Conservation (phyloP, 2,113 vertebrate species). For the Syngnathus floridae region DNA sequence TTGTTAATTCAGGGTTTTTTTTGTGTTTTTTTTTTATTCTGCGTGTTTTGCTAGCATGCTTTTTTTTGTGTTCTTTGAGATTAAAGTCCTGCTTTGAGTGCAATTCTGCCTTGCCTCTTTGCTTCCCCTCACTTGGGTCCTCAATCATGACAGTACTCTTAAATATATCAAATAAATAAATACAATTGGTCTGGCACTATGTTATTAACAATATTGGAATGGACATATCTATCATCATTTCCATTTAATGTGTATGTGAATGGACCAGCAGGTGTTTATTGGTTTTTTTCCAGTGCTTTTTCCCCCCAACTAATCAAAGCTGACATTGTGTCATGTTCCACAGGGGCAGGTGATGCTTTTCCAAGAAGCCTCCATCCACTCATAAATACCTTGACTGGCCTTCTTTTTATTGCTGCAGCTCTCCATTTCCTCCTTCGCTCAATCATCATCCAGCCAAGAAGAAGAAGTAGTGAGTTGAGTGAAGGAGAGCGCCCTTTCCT, state of each 20-base stretch:
- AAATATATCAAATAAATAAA: too few species aligned
- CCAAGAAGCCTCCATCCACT: slow-evolving; percentile 25
- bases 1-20: too few species aligned
- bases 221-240: not conserved
- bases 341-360: slow-evolving; percentile 23
- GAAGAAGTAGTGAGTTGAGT: slow-evolving; percentile 34
- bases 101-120: too few species aligned
- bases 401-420: slow-evolving; percentile 47
- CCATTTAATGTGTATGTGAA: not conserved
- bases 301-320: not conserved
- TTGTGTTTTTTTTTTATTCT: too few species aligned
- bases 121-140: too few species aligned
- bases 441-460: slow-evolving; percentile 47
- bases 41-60: too few species aligned
- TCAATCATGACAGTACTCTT: not conserved
- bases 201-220: too few species aligned
- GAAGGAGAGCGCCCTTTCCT: slow-evolving; percentile 47
- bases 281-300: not conserved
- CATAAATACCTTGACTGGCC: slow-evolving; percentile 36
- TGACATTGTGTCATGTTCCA: not conserved
- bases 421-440: slow-evolving; percentile 37
- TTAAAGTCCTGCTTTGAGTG: too few species aligned
- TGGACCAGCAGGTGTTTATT: not conserved
- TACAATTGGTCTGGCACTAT: too few species aligned
- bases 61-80: too few species aligned